Percentiles rank a stretch among this genome's conserved stretches.
Evolutionary conservation across 2,888 invertebrate species (phyloP).

Genomic region (Hecatera dysodea): DNA sequence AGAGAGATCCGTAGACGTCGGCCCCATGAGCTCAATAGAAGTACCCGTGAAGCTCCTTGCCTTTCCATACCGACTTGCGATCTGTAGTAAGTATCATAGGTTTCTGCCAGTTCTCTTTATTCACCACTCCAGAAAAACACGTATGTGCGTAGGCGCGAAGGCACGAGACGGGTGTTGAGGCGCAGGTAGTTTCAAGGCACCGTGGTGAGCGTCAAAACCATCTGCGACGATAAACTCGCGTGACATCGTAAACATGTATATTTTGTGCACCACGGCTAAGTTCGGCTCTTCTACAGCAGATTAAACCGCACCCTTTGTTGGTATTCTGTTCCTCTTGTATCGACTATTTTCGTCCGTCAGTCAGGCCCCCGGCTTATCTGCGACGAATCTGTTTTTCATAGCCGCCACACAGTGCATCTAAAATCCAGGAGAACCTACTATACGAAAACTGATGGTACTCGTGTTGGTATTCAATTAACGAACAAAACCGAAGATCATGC

Average conservation of each 20-base stretch:
- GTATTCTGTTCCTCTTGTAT: background rate
- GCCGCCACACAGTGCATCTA: background rate
- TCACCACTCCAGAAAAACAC: too few species aligned
- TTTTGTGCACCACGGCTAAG: background rate
- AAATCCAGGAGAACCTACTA: background rate
- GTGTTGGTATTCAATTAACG: conserved; percentile 14
- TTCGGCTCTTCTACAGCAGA: background rate
- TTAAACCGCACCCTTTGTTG: conserved; percentile 1
- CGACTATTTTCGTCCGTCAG: background rate
- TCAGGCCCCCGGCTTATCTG: background rate
- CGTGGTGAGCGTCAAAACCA: too few species aligned
- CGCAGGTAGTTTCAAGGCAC: too few species aligned
- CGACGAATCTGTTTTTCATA: background rate
- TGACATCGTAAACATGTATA: background rate
- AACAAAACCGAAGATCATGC: background rate
- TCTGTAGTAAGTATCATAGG: too few species aligned
- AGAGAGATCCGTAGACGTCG: too few species aligned
- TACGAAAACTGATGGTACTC: conserved; percentile 1
- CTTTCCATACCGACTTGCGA: too few species aligned
- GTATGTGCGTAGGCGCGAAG: too few species aligned
- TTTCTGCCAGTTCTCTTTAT: too few species aligned
- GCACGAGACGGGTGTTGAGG: too few species aligned
- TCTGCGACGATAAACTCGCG: too few species aligned
- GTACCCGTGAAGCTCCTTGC: too few species aligned
- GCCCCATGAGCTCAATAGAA: too few species aligned